phyloP scores from a whole-genome alignment of 2,888 invertebrate genomes.

The Gisinianus flammeolus region DNA sequence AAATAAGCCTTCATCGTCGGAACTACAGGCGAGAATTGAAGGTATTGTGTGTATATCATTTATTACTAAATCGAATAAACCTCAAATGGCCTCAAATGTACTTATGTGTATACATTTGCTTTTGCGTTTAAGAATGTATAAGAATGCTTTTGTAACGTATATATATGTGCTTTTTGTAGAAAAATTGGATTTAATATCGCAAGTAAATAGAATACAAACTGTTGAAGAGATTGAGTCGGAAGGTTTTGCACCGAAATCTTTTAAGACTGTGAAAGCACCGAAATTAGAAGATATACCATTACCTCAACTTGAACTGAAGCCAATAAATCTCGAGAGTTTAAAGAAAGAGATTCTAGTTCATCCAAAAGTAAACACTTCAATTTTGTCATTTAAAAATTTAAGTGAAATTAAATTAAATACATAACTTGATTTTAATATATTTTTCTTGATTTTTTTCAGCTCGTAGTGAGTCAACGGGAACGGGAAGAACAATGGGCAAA shows the following conservation, averaged over 20 bases:
- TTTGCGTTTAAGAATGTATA: too few species aligned
- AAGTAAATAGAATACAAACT: conserved; percentile 52
- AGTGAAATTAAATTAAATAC: neutral
- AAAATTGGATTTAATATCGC: conserved; percentile 54
- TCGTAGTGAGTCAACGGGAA: conserved; percentile 54
- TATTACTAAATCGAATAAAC: neutral
- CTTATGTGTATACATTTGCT: neutral
- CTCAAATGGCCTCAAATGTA: too few species aligned
- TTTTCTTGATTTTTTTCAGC: conserved; percentile 43
- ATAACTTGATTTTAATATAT: neutral
- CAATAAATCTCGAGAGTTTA: conserved; percentile 52
- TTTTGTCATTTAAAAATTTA: neutral
- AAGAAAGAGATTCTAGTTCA: conserved; percentile 57
- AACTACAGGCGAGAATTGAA: conserved; percentile 54
- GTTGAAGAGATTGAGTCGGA: conserved; percentile 56
- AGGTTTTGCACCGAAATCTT: conserved; percentile 54
- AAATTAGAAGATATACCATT: conserved; percentile 56
- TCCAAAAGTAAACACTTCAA: conserved; percentile 50
- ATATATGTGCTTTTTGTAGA: conserved; percentile 39
- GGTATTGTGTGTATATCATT: conserved; percentile 44
- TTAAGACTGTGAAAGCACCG: conserved; percentile 46
- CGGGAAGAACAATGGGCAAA: conserved; percentile 57
- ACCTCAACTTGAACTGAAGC: conserved; percentile 55
- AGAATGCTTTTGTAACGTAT: too few species aligned
- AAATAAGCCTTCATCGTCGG: conserved; percentile 14